phyloP scores from a whole-genome alignment of 2,113 vertebrate genomes.

The Okapia johnstoni region DNA sequence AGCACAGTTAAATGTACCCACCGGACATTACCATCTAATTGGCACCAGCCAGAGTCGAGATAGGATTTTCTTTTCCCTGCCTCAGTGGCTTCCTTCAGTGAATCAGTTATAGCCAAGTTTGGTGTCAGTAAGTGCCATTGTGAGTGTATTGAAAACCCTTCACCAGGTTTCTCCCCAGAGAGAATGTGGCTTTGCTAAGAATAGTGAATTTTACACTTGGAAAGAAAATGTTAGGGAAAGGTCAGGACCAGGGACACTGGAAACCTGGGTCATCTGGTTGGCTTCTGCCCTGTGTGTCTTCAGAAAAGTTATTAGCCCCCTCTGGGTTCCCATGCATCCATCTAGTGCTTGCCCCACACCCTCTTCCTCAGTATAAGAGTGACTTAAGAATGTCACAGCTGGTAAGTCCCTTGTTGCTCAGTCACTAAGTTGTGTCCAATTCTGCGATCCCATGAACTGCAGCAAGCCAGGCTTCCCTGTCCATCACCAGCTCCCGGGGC shows the following conservation, averaged over 20 bases:
- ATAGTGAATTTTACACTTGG: neutral
- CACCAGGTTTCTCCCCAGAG: too few species aligned
- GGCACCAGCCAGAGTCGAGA: neutral
- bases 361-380: neutral
- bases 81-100: neutral
- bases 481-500: neutral
- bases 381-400: neutral
- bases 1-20: neutral
- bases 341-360: neutral
- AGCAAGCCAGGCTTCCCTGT: neutral
- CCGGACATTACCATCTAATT: neutral
- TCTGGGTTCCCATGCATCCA: neutral
- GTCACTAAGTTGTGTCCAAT: neutral
- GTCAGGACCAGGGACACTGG: neutral
- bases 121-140: neutral
- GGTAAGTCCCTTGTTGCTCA: neutral
- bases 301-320: neutral
- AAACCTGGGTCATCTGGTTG: neutral
- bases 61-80: constrained; percentile 33
- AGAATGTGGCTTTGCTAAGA: neutral
- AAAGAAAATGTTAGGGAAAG: neutral
- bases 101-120: neutral
- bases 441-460: neutral
- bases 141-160: neutral
- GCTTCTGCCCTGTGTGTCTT: neutral